Conservation (phyloP, 1,140 invertebrate species). For the Scaptomyza graminum region DNA sequence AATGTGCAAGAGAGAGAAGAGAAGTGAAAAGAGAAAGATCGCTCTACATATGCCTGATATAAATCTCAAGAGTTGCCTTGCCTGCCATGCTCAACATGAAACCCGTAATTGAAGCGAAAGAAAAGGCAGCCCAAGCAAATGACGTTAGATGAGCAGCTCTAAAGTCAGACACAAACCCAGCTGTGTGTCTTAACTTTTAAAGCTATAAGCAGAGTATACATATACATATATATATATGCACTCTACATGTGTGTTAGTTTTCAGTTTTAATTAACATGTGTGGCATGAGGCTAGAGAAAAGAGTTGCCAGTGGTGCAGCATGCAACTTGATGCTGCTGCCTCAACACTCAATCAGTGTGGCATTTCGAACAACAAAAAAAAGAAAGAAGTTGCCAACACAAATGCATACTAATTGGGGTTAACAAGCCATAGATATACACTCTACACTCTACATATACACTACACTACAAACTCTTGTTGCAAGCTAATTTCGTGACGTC, state of each 20-base stretch:
- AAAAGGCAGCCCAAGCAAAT: constrained; percentile 43
- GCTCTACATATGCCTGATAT: constrained; percentile 70
- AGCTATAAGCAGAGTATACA: neutral
- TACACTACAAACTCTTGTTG: neutral
- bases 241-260: constrained; percentile 10
- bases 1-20: constrained; percentile 14
- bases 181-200: constrained; percentile 5
- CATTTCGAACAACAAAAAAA: constrained; percentile 11
- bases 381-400: constrained; percentile 41
- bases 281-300: constrained; percentile 40
- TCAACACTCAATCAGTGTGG: constrained; percentile 43
- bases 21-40: constrained; percentile 7
- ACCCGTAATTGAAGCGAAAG: constrained; percentile 80
- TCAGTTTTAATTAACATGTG: constrained; percentile 60
- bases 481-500: constrained; percentile 13
- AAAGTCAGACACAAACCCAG: neutral
- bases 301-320: constrained; percentile 19
- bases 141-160: constrained; percentile 44
- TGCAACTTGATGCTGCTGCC: constrained; percentile 5
- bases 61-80: constrained; percentile 68
- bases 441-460: neutral
- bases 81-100: constrained; percentile 73
- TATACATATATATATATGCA: no score
- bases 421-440: constrained; percentile 52
- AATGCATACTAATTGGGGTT: constrained; percentile 75